Evolutionary conservation across 2,113 vertebrate species (phyloP), one percentile per base, ranked within the genome.

Genomic region (Ictidomys tridecemlineatus): DNA sequence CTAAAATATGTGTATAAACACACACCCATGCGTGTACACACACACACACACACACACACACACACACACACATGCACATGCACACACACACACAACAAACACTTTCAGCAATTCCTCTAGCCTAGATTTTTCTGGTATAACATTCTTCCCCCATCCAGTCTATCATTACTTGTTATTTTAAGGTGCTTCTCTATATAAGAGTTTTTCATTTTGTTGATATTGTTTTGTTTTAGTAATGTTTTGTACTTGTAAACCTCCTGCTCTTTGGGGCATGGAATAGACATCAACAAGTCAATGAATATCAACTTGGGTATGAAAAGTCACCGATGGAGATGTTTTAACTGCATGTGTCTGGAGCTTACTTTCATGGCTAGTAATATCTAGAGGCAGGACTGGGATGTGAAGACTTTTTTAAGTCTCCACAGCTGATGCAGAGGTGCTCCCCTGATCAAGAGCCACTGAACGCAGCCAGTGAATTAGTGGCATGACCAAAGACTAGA

Each of bases 121-220:
- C 77, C 80, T 94, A 51, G 32, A 8, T 84, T 79, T 58, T 87
- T 93, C 51, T 80, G 28, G 32, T 39, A 5, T 90, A 20, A 79
- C 77, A 67, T 32, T 96, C 32, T 85, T 51, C 16, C 6, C 65
- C 32, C 32, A 42, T 30, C 12, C 45, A 63, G 6, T 26, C 37
- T 91, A 58, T 73, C 63, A 93, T 51, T 34, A 22, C n/a, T 85
- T 92, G 42, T 89, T 79, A 45, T 84, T 91, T 93, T 83, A 24
- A 67, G 73, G 34, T 63, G 88, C 53, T 73, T 93, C 32, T 26
- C 24, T 72, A 67, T 67, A 83, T 83, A 82, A 72, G 61, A 92
- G 22, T 61, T 91, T 91, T 10, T 0, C 30, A 5, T 2, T 58
- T 93, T 51, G 34, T n/a, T 91, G 37, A 65, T 77, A 8, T 84